Base-by-base conservation (phyloP, 2,113 vertebrate species). In the Rhadina sibilatrix region DNA sequence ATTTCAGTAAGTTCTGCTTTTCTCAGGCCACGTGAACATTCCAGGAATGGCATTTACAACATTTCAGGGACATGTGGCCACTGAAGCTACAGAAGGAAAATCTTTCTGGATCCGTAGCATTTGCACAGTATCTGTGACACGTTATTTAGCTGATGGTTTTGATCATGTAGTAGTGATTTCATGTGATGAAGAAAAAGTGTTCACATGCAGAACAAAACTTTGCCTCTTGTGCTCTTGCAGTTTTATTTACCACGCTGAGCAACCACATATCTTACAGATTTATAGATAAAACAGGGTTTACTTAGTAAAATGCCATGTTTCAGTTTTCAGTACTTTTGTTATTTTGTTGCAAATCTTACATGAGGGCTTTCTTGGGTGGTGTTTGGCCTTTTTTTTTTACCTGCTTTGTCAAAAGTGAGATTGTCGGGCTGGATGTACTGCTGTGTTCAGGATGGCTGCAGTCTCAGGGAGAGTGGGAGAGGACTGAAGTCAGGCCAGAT, bases 211-310 rank as follows among this genome's bases (percentile, higher is more conserved):
- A 89, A 72, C 31, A 80, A 60, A 76, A 23, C 40, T 84, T 75
- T 78, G 22, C 3, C 7, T 77, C 40, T 31, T 52, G 10, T 40
- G 11, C 3, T 64, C 15, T 47, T 65, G 17, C 17, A 70, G 71
- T 14, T 50, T 83, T 69, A 28, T 44, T 84, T 79, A 23, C 12
- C 15, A 10, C 12, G 44, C 18, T 38, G 18, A 83, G 9, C 30
- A 71, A 54, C 15, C 3, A 38, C 8, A 9, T 52, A 14, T 42
- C 0, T 0, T 60, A 47, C 0, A 4, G 13, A 72, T 77, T 64
- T 64, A 31, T 21, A 68, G 54, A 54, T 46, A 83, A 83, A 94
- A 54, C 27, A 4, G 18, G 9, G 15, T 83, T 63, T 84, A 33
- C 24, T 42, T 46, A 28, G 24, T 50, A 59, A 79, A 70, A 68